phyloP scores from a whole-genome alignment of 1,140 invertebrate genomes.

The Nasonia vitripennis region DNA sequence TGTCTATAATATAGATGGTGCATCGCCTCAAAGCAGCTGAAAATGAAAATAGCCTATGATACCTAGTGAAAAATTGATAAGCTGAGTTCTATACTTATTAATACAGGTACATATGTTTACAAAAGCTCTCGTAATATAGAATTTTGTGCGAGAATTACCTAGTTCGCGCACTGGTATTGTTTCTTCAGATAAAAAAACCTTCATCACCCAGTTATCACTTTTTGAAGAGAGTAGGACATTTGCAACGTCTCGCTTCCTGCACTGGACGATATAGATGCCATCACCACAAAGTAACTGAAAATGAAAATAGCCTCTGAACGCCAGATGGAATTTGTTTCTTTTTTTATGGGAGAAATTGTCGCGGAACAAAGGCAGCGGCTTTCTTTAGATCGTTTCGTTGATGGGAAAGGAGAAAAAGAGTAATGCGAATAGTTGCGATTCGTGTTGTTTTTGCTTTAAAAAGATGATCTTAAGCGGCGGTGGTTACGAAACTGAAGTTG shows the following conservation, averaged over 20 bases:
- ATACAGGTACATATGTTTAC: too few species aligned
- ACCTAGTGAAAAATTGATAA: too few species aligned
- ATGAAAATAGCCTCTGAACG: neutral
- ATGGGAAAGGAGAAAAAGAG: neutral
- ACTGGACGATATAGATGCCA: neutral
- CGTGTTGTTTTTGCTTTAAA: neutral
- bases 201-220: too few species aligned
- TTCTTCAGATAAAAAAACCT: too few species aligned
- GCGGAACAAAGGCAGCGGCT: neutral
- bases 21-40: too few species aligned
- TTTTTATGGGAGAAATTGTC: slow-evolving; percentile 6
- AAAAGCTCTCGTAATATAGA: too few species aligned
- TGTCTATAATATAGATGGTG: neutral
- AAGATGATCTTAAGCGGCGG: neutral
- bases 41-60: too few species aligned
- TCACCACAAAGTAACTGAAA: neutral
- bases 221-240: too few species aligned
- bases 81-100: too few species aligned
- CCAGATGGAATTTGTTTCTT: neutral
- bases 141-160: too few species aligned
- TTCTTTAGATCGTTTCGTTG: neutral
- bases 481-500: neutral
- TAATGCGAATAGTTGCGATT: neutral
- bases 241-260: neutral
- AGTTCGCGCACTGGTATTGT: too few species aligned